Percentiles rank a stretch among this genome's conserved stretches.
Evolutionary conservation across 2,888 invertebrate species (phyloP).

Genomic region (Byasa hedistus): DNA sequence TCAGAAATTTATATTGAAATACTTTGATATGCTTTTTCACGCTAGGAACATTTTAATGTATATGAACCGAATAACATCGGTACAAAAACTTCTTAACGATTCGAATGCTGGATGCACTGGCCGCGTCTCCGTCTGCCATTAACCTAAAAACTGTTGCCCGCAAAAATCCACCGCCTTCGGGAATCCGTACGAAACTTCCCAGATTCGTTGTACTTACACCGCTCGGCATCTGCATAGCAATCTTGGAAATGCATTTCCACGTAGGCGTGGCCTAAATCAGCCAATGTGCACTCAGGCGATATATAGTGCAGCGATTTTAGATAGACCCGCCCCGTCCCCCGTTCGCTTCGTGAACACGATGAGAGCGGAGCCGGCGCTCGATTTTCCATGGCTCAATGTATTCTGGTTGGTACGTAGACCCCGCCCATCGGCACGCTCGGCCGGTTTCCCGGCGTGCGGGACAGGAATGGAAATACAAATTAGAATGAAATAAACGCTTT

Average conservation of each 20-base stretch:
- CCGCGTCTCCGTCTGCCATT: slow-evolving; percentile 42
- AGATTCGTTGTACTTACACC: slow-evolving; percentile 53
- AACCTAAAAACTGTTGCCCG: slow-evolving; percentile 54
- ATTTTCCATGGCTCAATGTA: slow-evolving; percentile 56
- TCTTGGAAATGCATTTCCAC: slow-evolving; percentile 77
- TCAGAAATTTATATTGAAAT: too few species aligned
- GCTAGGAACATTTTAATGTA: neutral
- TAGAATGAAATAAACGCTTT: slow-evolving; percentile 62
- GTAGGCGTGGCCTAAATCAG: slow-evolving; percentile 74
- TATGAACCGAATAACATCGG: neutral
- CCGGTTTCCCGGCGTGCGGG: slow-evolving; percentile 55
- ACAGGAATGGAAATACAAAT: slow-evolving; percentile 56
- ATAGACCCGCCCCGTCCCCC: slow-evolving; percentile 47
- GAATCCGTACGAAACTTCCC: slow-evolving; percentile 55
- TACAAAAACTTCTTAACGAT: slow-evolving; percentile 10
- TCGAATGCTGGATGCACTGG: slow-evolving; percentile 15
- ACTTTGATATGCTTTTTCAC: neutral
- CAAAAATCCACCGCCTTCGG: slow-evolving; percentile 40
- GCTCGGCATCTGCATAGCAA: slow-evolving; percentile 73
- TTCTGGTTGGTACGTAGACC: slow-evolving; percentile 50
- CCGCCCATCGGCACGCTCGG: slow-evolving; percentile 74
- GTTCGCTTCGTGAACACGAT: slow-evolving; percentile 41
- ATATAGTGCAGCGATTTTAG: slow-evolving; percentile 63
- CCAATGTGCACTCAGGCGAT: slow-evolving; percentile 80
- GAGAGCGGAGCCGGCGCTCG: slow-evolving; percentile 45